These are phyloP conservation scores for Manis pentadactyla DNA, from an alignment of 2,797 vertebrate species.

Conservation along the genomic window DNA sequence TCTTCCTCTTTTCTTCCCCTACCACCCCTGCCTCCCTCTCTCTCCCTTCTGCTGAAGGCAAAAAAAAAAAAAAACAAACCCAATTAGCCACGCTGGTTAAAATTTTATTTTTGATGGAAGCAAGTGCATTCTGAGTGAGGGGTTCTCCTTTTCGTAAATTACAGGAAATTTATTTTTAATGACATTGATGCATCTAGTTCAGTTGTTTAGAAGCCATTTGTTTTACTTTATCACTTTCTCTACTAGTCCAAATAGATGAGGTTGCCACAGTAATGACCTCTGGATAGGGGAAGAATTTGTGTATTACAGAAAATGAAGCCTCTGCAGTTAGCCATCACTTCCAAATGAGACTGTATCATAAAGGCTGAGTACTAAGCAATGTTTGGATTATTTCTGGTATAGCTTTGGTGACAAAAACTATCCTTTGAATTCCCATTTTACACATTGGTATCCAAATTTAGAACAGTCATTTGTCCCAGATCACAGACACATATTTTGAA, in stretches of 20 bases:
- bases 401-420: slow-evolving; percentile 28
- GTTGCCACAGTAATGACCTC: slow-evolving; percentile 54
- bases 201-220: slow-evolving; percentile 52
- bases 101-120: slow-evolving; percentile 66
- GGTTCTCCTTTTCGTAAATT: slow-evolving; percentile 59
- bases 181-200: slow-evolving; percentile 50
- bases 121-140: slow-evolving; percentile 47
- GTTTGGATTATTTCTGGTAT: background rate
- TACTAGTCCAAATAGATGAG: slow-evolving; percentile 55
- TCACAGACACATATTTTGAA: slow-evolving; percentile 11
- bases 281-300: slow-evolving; percentile 59
- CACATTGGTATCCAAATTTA: slow-evolving; percentile 23
- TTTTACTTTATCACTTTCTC: slow-evolving; percentile 62
- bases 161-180: slow-evolving; percentile 70
- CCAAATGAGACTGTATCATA: background rate
- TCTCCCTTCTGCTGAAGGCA: slow-evolving; percentile 62
- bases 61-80: slow-evolving; percentile 11
- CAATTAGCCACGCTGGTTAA: slow-evolving; percentile 65
- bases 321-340: background rate
- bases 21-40: background rate
- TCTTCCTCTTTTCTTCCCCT: background rate
- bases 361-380: background rate
- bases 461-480: background rate
- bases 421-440: slow-evolving; percentile 42
- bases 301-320: slow-evolving; percentile 32